Evolutionary conservation across 2,113 vertebrate genomes (phyloP).

Genomic region (Jaculus jaculus): DNA sequence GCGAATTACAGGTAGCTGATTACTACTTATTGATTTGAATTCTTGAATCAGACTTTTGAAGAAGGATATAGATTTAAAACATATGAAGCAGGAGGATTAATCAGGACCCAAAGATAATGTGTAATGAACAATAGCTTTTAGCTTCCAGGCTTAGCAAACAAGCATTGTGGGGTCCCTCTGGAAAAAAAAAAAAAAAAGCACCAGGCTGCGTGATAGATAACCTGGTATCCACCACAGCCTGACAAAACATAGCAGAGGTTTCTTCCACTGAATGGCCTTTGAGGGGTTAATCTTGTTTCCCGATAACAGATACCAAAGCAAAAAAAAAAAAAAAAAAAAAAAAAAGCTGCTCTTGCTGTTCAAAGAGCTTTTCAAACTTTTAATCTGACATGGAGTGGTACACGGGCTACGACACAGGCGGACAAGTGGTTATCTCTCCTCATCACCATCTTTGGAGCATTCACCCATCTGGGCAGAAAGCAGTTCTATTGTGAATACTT

Average conservation of each 20-base stretch:
- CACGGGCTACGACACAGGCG: not conserved
- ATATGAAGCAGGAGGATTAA: not conserved
- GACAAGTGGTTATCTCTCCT: conserved; percentile 68
- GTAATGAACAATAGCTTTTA: not conserved
- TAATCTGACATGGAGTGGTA: conserved; percentile 68
- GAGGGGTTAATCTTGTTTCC: conserved; percentile 71
- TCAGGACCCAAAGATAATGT: conserved; percentile 5
- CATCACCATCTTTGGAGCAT: conserved; percentile 45
- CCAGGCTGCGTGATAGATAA: not conserved
- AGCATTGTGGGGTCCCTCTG: not conserved
- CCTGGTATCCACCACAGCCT: not conserved
- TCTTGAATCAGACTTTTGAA: conserved; percentile 24
- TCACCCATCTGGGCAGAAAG: conserved; percentile 56
- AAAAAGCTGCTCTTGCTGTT: conserved; percentile 55
- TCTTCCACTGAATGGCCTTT: conserved; percentile 45
- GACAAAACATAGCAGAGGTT: not conserved
- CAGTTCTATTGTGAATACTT: conserved; percentile 59
- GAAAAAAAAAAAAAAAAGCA: not conserved
- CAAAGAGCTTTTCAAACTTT: conserved; percentile 72
- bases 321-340: conserved; percentile 65
- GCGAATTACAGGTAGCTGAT: not conserved
- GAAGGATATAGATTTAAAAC: conserved; percentile 25
- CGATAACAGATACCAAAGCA: conserved; percentile 66
- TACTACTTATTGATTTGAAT: conserved; percentile 6
- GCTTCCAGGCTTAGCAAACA: not conserved